Evolutionary conservation across 2,888 invertebrate species (phyloP), one percentile per base, ranked within the genome.

Genomic region (Panopea generosa): DNA sequence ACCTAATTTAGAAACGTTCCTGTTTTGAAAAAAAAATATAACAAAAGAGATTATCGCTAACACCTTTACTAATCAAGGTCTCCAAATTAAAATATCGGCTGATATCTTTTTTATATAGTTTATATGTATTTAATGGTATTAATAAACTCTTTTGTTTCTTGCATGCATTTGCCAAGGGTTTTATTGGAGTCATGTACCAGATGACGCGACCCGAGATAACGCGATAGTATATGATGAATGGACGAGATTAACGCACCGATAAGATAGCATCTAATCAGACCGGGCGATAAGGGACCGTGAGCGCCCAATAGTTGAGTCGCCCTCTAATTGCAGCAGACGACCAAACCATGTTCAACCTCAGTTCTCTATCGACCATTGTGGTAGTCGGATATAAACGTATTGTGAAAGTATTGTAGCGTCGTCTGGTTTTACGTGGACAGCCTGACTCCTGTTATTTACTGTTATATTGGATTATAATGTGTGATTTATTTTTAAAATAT

Each of bases 191-290:
- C 72, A 52, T 60, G 75, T 66, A 76, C 73, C 56, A 47, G 70
- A 67, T 68, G 73, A 73, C 76, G 70, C 56, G 76, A 65, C 73
- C 76, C 59, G 27, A 73, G 80, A 80, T 80, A 59, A 57, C 33
- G 33, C 63, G 80, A 80, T 80, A 80, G 66, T 52, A 33, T 29
- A 26, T 57, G 80, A 66, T 80, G 80, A 77, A 80, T 80, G 43
- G 56, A 29, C 43, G 55, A 76, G 80, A 80, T 80, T 80, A 80
- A 62, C 40, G 27, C 7, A 16, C 1, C 43, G 80, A 80, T 80
- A 77, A 77, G 80, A 80, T 80, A 74, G 33, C 38, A 80, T 80
- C 80, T 76, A 73, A 76, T 73, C 76, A 55, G 33, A 33, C 55
- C n/a, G 18, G 40, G 16, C 52, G 80, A 80, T 80, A 80, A 77